Base-by-base conservation (phyloP, 2,888 invertebrate genomes). In the Fragum whitleyi region DNA sequence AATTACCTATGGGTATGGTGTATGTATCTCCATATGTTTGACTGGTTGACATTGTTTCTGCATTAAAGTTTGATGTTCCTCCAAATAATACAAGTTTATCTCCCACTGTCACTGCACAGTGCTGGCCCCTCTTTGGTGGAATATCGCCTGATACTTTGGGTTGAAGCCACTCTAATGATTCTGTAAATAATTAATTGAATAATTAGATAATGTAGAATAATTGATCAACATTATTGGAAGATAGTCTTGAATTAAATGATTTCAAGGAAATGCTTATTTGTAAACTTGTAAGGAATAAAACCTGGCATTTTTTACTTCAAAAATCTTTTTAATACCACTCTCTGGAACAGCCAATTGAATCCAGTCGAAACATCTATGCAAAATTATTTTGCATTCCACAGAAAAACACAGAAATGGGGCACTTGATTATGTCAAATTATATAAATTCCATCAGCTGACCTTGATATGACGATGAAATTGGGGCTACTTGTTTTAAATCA, bases 61-160 rank as follows among this genome's bases (percentile, higher is more conserved):
- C 21, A 81, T 88, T 88, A 77, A 92, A 93, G 9, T 90, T 83
- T 11, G 90, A 83, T 1, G 93, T 91, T 7, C 93, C 93, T 28
- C 93, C 93, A 83, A 87, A 92, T 51, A 93, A 67, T 0, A 93
- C 88, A 7, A 93, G 75, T 5, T 85, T 69, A 61, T 92, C 88
- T 2, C 90, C 91, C 6, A 88, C 89, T 6, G 90, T 82, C 21
- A 84, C 89, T 1, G 88, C 87, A 42, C 91, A 89, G 81, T 93
- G 93, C 59, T 91, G 89, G 1, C 92, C 93, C 36, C 93, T 87
- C 1, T 83, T 90, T 19, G 77, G 23, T 5, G 90, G 90, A 39
- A 88, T 53, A 16, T 90, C 88, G 28, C 92, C 92, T 11, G 11
- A 73, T 5, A 90, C 83, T 5, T 67, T 80, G 0, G 92, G 91